phyloP scores from a whole-genome alignment of 2,888 invertebrate genomes.

The Phrixothrix hirtus region DNA sequence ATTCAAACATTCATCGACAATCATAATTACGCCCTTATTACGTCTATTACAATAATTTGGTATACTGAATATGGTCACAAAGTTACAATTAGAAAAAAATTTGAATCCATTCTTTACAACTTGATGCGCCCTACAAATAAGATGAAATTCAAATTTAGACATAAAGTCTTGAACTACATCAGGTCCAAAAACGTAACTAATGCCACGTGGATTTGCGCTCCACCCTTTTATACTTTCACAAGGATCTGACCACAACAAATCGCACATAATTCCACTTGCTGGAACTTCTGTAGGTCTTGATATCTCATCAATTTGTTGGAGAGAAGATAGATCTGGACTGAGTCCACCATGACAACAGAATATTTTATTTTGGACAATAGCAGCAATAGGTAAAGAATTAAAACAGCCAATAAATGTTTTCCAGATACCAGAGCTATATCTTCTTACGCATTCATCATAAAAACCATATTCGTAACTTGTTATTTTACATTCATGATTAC shows the following conservation, averaged over 20 bases:
- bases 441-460: constrained; percentile 65
- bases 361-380: constrained; percentile 51
- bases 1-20: constrained; percentile 43
- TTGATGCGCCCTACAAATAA: constrained; percentile 49
- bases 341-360: constrained; percentile 52
- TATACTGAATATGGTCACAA: constrained; percentile 50
- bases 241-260: constrained; percentile 50
- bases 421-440: constrained; percentile 49
- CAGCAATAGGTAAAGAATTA: constrained; percentile 49
- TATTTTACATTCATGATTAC: constrained; percentile 69
- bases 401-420: constrained; percentile 53
- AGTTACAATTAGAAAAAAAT: constrained; percentile 46
- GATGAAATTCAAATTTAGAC: constrained; percentile 45
- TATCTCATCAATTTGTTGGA: constrained; percentile 46
- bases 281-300: constrained; percentile 44
- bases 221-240: constrained; percentile 39
- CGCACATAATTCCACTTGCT: constrained; percentile 42
- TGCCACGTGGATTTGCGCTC: constrained; percentile 46
- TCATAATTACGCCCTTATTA: constrained; percentile 49
- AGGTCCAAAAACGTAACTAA: constrained; percentile 46
- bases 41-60: constrained; percentile 50
- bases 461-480: constrained; percentile 70
- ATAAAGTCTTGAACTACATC: constrained; percentile 46
- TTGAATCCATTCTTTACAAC: constrained; percentile 50
- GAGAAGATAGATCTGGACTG: constrained; percentile 47